Base-by-base conservation (phyloP, 1,140 invertebrate genomes). In the Bombus balteatus region DNA sequence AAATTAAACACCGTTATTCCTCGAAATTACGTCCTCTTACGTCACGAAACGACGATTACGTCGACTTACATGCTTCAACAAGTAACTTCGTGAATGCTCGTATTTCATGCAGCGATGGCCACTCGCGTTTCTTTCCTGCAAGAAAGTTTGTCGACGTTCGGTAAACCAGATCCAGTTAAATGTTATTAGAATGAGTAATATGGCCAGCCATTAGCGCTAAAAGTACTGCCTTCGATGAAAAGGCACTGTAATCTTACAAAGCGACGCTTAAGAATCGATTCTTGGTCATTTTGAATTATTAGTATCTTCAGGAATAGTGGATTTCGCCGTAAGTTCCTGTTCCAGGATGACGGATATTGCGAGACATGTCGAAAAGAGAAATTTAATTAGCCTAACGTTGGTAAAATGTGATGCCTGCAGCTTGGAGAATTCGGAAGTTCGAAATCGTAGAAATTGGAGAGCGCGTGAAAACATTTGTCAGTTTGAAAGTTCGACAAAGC, bases 1-100 rank as follows among this genome's bases (percentile, higher is more conserved):
- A 59, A 47, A 74, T 62, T n/a, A 73, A 75, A 73, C 39, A 66
- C 71, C 71, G 71, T 82, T 75, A 82, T 65, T 43, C 57, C 13
- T 66, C 39, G 71, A 65, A 82, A 82, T 82, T 82, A 81, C 68
- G 70, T 62, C 57, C 39, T 28, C 37, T 81, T 81, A 81, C 57
- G 32, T 75, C 81, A 75, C 70, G 53, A 74, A 71, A n/a, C 37
- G 43, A 57, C 8, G 41, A 82, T 81, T 81, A 71, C 37, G 5
- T 65, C 4, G 28, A 18, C 39, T 62, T 41, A 66, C 28, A 62
- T 65, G 59, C 28, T 65, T 65, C 9, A 13, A 78, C 37, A 39
- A 78, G 59, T 25, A 4, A 28, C 57, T 62, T 62, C 9, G 25
- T 2, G 75, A 65, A 78, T 13, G 37, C 18, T 78, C n/a, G 15